phyloP scores from a whole-genome alignment of 2,888 invertebrate species.

The Drosophila recens region DNA sequence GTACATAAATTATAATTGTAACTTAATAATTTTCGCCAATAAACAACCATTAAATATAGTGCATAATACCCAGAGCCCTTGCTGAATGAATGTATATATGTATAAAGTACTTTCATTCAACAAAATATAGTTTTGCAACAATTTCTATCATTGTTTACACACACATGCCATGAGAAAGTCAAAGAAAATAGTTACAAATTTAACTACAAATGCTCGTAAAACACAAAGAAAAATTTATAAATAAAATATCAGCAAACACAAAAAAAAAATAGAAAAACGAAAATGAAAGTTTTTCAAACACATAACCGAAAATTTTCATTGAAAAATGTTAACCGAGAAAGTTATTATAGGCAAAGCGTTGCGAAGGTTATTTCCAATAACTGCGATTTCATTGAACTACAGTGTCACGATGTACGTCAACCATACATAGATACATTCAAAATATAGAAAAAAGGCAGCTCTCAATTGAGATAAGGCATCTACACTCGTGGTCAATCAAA shows the following conservation, averaged over 20 bases:
- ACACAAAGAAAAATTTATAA: conserved; percentile 45
- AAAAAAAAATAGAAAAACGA: conserved; percentile 25
- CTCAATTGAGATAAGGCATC: background rate
- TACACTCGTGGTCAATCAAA: conserved; percentile 13
- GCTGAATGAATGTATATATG: background rate
- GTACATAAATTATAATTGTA: conserved; percentile 24
- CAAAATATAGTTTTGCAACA: background rate
- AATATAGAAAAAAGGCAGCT: conserved; percentile 5
- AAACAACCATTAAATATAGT: conserved; percentile 14
- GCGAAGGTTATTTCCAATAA: conserved; percentile 33
- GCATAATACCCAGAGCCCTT: conserved; percentile 5
- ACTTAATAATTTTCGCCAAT: conserved; percentile 21
- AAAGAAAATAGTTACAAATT: conserved; percentile 49
- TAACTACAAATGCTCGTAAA: conserved; percentile 42
- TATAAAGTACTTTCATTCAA: conserved; percentile 11
- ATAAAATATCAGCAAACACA: conserved; percentile 45
- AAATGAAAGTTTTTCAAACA: conserved; percentile 62
- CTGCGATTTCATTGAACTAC: conserved; percentile 30
- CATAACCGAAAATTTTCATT: conserved; percentile 38
- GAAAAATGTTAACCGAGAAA: conserved; percentile 23
- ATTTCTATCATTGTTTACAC: conserved; percentile 7
- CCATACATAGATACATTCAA: background rate
- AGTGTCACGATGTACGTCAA: conserved; percentile 17
- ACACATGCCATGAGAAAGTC: conserved; percentile 37
- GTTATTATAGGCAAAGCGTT: conserved; percentile 30